Percentiles rank a stretch among this genome's conserved stretches.
phyloP scores from a whole-genome alignment of 2,113 vertebrate genomes.

The Syngnathus scovelli region DNA sequence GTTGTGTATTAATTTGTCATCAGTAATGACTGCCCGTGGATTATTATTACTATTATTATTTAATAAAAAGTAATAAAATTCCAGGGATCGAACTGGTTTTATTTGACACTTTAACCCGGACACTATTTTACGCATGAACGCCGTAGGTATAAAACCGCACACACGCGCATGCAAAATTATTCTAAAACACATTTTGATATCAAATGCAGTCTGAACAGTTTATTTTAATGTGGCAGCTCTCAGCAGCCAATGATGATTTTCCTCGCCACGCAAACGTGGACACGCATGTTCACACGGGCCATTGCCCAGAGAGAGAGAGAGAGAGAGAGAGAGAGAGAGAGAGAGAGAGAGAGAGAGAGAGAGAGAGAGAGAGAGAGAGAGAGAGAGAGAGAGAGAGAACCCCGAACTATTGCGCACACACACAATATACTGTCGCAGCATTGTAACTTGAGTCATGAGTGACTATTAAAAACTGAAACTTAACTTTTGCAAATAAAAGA shows the following conservation, averaged over 20 bases:
- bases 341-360: not conserved
- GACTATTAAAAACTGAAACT: not conserved
- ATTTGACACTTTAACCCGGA: not conserved
- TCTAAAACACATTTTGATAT: not conserved
- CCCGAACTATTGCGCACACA: not conserved
- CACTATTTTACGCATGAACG: not conserved
- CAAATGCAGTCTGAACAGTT: not conserved
- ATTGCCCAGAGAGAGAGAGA: too few relatives aligned
- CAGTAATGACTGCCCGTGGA: not conserved
- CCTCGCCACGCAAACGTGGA: too few relatives aligned
- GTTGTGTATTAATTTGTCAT: too few relatives aligned
- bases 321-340: not conserved
- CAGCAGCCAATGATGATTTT: not conserved
- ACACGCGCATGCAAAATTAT: not conserved
- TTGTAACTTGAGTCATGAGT: not conserved
- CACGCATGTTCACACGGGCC: too few relatives aligned
- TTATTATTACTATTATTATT: not conserved
- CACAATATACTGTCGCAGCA: not conserved
- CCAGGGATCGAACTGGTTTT: not conserved
- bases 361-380: not conserved
- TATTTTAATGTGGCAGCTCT: not conserved
- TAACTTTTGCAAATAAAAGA: too few relatives aligned
- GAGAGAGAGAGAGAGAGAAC: not conserved
- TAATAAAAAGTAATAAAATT: not conserved
- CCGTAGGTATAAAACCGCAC: not conserved